Base-by-base conservation (phyloP, 2,888 invertebrate genomes). In the Mechanitis messenoides region DNA sequence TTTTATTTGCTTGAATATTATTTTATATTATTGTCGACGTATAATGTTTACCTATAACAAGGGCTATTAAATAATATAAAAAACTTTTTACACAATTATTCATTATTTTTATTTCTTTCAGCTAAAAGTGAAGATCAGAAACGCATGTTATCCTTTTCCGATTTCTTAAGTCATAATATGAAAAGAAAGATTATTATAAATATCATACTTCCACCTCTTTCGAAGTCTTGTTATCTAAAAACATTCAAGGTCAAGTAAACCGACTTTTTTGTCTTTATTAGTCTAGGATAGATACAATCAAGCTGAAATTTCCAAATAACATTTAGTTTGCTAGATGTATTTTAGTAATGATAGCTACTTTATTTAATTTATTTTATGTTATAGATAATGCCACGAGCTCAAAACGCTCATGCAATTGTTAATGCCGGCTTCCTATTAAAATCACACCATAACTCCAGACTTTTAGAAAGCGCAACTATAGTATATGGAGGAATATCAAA, bases 401-500 rank as follows among this genome's bases (percentile, higher is more conserved):
- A 94, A 84, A 95, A 93, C 73, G 92, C 94, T 0, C 94, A 94
- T 72, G 95, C 95, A 0, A 91, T 93, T 57, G 93, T 96, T 0
- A 95, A 95, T 72, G 94, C 94, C 31, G 95, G 93, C 3, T 95
- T 95, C 73, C 76, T 93, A 0, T 90, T 93, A 59, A 91, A 92
- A 76, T 72, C 94, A 28, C 73, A 85, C 58, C 71, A 75, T 70
- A 74, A 84, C 55, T 75, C 83, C 64, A 70, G 84, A 63, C 75
- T 84, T 42, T 76, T 92, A 0, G 72, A 79, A 45, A 78, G 78
- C 38, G 92, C 92, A 1, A 80, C 82, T n/a, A 85, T 94, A 42
- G 91, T 93, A 0, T 93, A 87, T 69, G 93, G 93, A 9, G 92
- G 92, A 31, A 91, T 94, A 9, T 87, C 88, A 55, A 75, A 88